phyloP scores from a whole-genome alignment of 53 echinoderm and acorn worm genomes.

The Antedon mediterranea region DNA sequence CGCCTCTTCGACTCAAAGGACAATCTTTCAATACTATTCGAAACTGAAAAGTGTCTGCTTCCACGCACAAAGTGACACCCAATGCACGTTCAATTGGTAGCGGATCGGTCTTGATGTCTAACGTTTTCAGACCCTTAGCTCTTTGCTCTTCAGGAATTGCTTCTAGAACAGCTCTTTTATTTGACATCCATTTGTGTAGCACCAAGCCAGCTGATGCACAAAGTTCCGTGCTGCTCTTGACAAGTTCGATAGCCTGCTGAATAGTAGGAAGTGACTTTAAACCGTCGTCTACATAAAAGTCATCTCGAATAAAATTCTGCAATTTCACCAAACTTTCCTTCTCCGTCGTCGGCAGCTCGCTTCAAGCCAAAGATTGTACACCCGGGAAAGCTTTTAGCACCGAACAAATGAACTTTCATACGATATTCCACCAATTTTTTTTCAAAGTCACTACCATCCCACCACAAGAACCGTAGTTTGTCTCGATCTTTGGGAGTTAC shows the following conservation, averaged over 20 bases:
- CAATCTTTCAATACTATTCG: constrained; percentile 7
- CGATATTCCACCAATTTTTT: constrained; percentile 1
- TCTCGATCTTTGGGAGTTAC: constrained; percentile 10
- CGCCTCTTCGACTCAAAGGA: constrained; percentile 28
- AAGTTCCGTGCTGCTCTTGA: constrained; percentile 6
- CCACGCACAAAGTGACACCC: too few species aligned
- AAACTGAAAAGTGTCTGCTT: too few species aligned
- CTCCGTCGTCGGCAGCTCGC: constrained; percentile 22
- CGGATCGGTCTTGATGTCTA: background rate
- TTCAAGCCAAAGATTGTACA: constrained; percentile 36
- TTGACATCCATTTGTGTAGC: constrained; percentile 32
- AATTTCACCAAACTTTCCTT: background rate
- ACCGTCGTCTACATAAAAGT: constrained; percentile 15
- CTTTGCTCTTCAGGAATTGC: constrained; percentile 7
- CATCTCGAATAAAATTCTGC: background rate
- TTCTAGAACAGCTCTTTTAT: constrained; percentile 16
- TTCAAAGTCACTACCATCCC: constrained; percentile 13
- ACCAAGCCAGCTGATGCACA: constrained; percentile 19
- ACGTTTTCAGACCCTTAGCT: background rate
- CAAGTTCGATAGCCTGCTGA: constrained; percentile 10
- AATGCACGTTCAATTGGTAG: too few species aligned
- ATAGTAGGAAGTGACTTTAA: constrained; percentile 5
- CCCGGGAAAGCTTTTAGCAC: constrained; percentile 32
- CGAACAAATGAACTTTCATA: constrained; percentile 29
- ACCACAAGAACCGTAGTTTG: constrained; percentile 31